Base-by-base conservation (phyloP, 2,113 vertebrate species). In the Sorex araneus region DNA sequence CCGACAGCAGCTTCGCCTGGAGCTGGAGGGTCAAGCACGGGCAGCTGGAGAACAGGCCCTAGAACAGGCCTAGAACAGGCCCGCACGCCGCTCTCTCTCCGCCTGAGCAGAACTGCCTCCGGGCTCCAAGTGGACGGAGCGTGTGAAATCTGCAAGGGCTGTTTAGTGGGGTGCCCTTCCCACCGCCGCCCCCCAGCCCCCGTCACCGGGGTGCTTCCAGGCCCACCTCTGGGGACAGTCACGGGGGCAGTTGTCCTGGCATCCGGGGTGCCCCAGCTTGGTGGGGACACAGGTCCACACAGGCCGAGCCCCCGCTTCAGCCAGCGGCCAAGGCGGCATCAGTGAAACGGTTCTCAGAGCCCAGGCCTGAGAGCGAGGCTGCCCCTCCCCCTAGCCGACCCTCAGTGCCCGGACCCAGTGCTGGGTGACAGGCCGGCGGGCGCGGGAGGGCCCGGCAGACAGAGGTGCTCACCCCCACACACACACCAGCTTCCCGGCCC, bases 21-120 rank as follows among this genome's bases (percentile, higher is more conserved):
- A 98, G 90, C 6, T 99, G 99, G 99, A 98, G 99, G 36, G 98
- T 99, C 98, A 98, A 98, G 84, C 98, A 99, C 0, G 99, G 99
- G 0, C 96, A 97, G 6, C 98, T 99, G 96, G 99, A 99, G 97
- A 98, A 97, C 92, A 96, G 97, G 89, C 96, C 97, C 0, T 98
- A 97, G 27, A 63, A 79, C 86, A 4, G n/a, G n/a, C n/a, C n/a
- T n/a, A n/a, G n/a, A n/a, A n/a, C n/a, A n/a, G n/a, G 11, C 80
- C 87, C 69, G 60, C 3, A 60, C 18, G 1, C 60, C 1, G 8
- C 54, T 78, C 79, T 69, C 18, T 0, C 66, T 83, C 45, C 6
- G 71, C 66, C 74, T 25, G 34, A 18, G 50, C 91, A 28, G 19
- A 87, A 64, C 47, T 50, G 36, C 82, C 90, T 87, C 0, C 5